Percentiles rank a stretch among this genome's conserved stretches.
Evolutionary conservation across 2,113 vertebrate genomes (phyloP).

Genomic region (Catagonus wagneri): DNA sequence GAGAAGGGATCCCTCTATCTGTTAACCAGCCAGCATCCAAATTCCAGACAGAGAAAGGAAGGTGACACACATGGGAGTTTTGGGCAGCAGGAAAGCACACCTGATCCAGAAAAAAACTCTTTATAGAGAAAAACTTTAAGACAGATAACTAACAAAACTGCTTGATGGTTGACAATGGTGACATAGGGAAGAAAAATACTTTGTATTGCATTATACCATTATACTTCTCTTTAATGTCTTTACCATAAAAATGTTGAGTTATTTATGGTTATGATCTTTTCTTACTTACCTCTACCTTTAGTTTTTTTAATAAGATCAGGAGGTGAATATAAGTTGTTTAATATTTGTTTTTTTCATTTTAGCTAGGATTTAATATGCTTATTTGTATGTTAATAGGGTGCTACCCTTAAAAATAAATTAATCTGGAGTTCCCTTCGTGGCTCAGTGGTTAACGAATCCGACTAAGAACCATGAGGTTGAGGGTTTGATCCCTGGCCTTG

Average conservation of each 20-base stretch:
- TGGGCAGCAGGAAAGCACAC: not conserved
- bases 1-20: no score
- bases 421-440: no score
- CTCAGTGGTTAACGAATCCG: no score
- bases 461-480: no score
- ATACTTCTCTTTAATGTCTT: not conserved
- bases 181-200: not conserved
- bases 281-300: not conserved
- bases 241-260: not conserved
- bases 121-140: not conserved
- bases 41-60: not conserved
- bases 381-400: not conserved
- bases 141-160: not conserved
- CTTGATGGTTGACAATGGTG: not conserved
- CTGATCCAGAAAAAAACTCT: not conserved
- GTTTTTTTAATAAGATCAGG: not conserved
- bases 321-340: not conserved
- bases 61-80: not conserved
- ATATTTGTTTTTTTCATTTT: not conserved
- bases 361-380: not conserved
- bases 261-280: not conserved
- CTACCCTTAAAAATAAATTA: conserved; percentile 4
- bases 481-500: no score
- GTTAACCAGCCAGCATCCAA: not conserved
- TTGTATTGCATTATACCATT: not conserved